These are phyloP conservation scores for Scalopus aquaticus DNA, from an alignment of 2,113 vertebrate species.

Conservation along the genomic window DNA sequence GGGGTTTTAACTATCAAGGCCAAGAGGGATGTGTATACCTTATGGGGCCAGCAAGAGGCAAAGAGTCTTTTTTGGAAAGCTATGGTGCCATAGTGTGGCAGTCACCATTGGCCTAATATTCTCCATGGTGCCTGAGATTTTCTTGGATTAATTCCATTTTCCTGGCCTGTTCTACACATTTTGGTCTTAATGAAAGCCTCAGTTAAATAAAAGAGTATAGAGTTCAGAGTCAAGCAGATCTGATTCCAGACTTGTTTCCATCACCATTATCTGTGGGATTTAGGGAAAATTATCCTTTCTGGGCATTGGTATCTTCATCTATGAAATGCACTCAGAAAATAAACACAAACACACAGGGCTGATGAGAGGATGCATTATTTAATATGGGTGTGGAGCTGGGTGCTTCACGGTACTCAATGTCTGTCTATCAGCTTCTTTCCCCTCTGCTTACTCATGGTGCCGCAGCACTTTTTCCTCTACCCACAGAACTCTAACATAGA, in stretches of 20 bases:
- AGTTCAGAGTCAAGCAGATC: not conserved
- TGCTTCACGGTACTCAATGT: not conserved
- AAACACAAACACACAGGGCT: not conserved
- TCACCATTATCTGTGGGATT: not conserved
- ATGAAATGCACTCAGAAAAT: not conserved
- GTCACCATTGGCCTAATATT: not conserved
- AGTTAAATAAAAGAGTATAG: not conserved
- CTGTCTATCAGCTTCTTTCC: not conserved
- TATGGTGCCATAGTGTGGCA: fast-evolving
- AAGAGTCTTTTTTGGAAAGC: not conserved
- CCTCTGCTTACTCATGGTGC: too few species aligned
- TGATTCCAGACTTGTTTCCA: not conserved
- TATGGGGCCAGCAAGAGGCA: not conserved
- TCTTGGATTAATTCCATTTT: not conserved
- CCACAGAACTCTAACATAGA: too few species aligned
- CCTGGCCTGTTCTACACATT: not conserved
- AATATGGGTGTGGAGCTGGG: not conserved
- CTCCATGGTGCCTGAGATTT: not conserved
- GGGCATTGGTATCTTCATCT: not conserved
- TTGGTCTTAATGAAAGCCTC: not conserved
- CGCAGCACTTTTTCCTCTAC: not conserved
- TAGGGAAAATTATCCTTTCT: not conserved
- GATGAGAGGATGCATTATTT: not conserved
- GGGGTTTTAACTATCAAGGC: too few species aligned
- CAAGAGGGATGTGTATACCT: fast-evolving